Evolutionary conservation across 2,888 invertebrate genomes (phyloP).

Genomic region (Tenthredo amoena): DNA sequence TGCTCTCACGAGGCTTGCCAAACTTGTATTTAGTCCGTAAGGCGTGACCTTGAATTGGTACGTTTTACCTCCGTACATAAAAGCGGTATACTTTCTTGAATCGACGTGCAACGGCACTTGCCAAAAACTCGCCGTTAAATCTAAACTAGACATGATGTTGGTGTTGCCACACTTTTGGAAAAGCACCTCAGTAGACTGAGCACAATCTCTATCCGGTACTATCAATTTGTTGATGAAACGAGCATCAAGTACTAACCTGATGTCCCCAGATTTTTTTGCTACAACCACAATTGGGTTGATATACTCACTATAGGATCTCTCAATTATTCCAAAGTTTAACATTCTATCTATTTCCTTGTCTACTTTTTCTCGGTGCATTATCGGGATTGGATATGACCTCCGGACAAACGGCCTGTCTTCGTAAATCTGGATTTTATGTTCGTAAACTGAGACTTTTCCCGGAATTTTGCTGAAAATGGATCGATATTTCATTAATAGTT

Average conservation of each 20-base stretch:
- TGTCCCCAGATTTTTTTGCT: not conserved
- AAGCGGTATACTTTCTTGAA: not conserved
- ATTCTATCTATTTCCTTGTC: constrained; percentile 11
- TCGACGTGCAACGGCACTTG: not conserved
- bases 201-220: not conserved
- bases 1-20: not conserved
- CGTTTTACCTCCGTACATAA: not conserved
- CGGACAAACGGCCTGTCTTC: not conserved
- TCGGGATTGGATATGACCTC: not conserved
- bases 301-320: not conserved
- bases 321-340: not conserved
- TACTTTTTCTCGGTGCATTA: not conserved
- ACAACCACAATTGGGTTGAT: not conserved
- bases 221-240: not conserved
- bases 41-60: not conserved
- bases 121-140: too few relatives aligned
- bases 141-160: too few relatives aligned
- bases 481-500: not conserved
- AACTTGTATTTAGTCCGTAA: not conserved
- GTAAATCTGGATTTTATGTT: not conserved
- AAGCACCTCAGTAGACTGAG: too few relatives aligned
- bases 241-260: not conserved
- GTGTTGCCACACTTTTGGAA: too few relatives aligned
- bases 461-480: not conserved
- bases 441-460: not conserved